Evolutionary conservation across 1,140 invertebrate genomes (phyloP), one percentile per base, ranked within the genome.

Genomic region (Limonius californicus): DNA sequence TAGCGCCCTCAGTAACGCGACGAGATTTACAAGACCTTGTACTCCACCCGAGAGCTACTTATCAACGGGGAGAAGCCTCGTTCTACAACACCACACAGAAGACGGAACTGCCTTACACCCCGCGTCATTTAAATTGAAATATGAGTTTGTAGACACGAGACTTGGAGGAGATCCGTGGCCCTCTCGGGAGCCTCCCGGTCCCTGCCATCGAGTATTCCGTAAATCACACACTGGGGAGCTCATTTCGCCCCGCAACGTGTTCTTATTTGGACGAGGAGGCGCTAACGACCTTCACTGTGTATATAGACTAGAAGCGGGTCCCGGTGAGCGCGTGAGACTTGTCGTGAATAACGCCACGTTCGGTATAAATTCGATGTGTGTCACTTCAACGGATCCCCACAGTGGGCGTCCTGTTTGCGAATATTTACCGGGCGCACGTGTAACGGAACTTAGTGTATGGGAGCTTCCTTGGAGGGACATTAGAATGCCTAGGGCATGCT

Each of bases 121-220:
- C 6, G 81, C 86, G 1, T 78, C 82, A 19, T 88, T 87, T 69
- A 78, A 82, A 27, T 70, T 88, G 27, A 84, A 89, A 57, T 94
- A 94, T 73, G 91, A 95, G 74, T 94, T 95, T 68, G 85, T 94
- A 1, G 89, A 92, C 71, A 91, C 90, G 0, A 77, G 87, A 43
- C 81, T 92, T 59, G 87, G 86, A 15, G 89, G 89, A 1, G 86
- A 88, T 54, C 75, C 79, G 0, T 87, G 84, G 85, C 79, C 82
- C 1, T 83, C 82, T 0, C 70, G 56, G 15, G 68, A 70, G 18
- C 42, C 66, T 39, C 62, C 69, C 2, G 77, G 78, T 9, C 67
- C 75, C 12, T 86, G 84, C 68, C 78, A 78, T 56, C 69, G 85
- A 14, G 63, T 86, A 0, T 86, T 84, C 75, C 77, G 80, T 1